These are phyloP conservation scores for Ephestia elutella DNA, from an alignment of 1,140 invertebrate species.

Conservation along the genomic window DNA sequence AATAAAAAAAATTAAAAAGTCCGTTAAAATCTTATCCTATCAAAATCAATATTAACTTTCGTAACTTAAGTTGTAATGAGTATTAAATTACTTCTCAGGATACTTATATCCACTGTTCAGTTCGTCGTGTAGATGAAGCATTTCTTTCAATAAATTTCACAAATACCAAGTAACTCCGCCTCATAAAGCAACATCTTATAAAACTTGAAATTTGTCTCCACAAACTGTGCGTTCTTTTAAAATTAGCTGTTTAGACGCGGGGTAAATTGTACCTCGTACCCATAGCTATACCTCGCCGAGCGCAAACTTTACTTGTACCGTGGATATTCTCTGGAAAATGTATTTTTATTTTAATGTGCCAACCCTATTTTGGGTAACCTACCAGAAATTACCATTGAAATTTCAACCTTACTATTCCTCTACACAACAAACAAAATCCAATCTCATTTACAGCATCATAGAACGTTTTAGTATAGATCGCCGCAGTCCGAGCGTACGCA, in stretches of 20 bases:
- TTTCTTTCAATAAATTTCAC: too few species aligned
- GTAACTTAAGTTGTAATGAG: too few species aligned
- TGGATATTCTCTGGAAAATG: slow-evolving; percentile 70
- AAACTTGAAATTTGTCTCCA: slow-evolving; percentile 36
- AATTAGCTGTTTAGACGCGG: slow-evolving; percentile 68
- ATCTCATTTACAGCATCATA: slow-evolving; percentile 13
- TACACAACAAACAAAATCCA: slow-evolving; percentile 14
- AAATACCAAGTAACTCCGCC: too few species aligned
- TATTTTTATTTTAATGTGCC: slow-evolving; percentile 65
- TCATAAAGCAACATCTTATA: neutral
- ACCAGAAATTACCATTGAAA: slow-evolving; percentile 13
- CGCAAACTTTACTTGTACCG: slow-evolving; percentile 66
- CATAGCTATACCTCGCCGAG: slow-evolving; percentile 46
- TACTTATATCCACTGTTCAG: too few species aligned
- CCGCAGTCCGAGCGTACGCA: slow-evolving; percentile 41
- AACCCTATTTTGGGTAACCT: slow-evolving; percentile 28
- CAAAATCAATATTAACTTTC: too few species aligned
- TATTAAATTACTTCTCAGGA: too few species aligned
- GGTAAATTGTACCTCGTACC: slow-evolving; percentile 47
- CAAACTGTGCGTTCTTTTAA: slow-evolving; percentile 55
- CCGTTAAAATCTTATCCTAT: too few species aligned
- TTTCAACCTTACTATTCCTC: slow-evolving; percentile 17
- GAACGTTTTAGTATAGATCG: slow-evolving; percentile 26
- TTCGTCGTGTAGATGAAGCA: too few species aligned
- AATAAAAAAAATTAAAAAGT: too few species aligned